Conservation (phyloP, 1,140 invertebrate species). For the Philopotamus ludificatus region DNA sequence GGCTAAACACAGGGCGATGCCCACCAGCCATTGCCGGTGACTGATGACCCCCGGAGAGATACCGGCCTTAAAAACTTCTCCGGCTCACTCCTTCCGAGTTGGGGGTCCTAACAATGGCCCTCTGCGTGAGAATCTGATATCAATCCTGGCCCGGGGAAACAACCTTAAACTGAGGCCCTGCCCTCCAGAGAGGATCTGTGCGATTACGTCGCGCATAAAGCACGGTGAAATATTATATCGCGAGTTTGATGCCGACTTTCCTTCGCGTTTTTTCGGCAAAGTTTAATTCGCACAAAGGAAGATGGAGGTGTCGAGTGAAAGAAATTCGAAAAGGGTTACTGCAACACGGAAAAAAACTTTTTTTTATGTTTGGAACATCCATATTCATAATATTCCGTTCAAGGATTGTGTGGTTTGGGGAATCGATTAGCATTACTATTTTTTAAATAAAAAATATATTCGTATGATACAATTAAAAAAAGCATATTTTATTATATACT, state of each 20-base stretch:
- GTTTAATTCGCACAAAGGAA: no score
- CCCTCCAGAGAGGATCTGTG: background rate
- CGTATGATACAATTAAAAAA: no score
- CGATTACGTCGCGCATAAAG: background rate
- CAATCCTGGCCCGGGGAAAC: conserved; percentile 8
- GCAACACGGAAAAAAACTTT: background rate
- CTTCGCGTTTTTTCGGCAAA: background rate
- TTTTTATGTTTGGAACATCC: background rate
- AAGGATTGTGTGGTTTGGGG: background rate
- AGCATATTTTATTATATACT: no score
- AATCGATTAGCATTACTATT: no score
- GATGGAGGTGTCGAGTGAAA: background rate
- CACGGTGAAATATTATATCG: background rate
- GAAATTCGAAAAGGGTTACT: background rate
- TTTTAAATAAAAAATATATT: no score
- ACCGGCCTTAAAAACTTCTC: conserved; percentile 17
- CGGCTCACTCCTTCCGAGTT: conserved; percentile 10
- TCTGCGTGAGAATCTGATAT: conserved; percentile 23
- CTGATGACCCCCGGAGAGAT: conserved; percentile 12
- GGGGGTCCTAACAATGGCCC: conserved; percentile 12
- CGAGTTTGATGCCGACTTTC: background rate
- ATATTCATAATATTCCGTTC: background rate
- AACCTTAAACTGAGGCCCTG: background rate
- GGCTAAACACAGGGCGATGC: background rate
- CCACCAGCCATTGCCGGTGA: conserved; percentile 11